Percentiles rank a stretch among this genome's conserved stretches.
These are phyloP conservation scores for Bovichtus diacanthus DNA, from an alignment of 2,797 vertebrate species.

Conservation along the genomic window DNA sequence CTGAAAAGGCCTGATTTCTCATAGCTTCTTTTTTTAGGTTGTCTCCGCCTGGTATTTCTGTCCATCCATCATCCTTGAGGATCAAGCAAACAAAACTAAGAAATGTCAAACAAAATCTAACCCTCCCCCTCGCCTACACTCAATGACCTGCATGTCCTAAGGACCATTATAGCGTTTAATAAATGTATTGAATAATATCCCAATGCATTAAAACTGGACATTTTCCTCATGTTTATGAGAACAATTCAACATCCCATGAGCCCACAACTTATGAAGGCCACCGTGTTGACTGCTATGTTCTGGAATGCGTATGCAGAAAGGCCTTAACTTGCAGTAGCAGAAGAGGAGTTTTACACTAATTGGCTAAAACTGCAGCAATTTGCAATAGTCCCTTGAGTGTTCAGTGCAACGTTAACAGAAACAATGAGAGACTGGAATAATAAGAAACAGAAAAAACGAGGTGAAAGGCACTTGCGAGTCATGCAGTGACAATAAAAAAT, in stretches of 20 bases:
- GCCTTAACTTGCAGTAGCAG: not conserved
- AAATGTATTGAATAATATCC: not conserved
- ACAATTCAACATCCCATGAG: not conserved
- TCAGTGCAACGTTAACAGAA: constrained; percentile 8
- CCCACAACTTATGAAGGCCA: not conserved
- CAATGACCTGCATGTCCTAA: not conserved
- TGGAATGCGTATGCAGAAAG: not conserved
- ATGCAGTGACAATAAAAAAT: not conserved
- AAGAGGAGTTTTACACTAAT: constrained; percentile 19
- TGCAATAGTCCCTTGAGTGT: not conserved
- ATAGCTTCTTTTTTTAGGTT: constrained; percentile 1
- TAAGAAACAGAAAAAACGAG: constrained; percentile 4
- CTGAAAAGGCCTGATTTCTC: constrained; percentile 30
- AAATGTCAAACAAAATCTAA: constrained; percentile 28
- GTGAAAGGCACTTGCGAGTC: not conserved
- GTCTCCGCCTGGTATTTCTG: constrained; percentile 32
- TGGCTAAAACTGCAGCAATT: constrained; percentile 26
- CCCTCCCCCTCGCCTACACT: not conserved
- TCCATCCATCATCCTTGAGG: constrained; percentile 31
- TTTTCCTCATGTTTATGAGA: not conserved
- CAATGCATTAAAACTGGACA: not conserved
- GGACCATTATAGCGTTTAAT: not conserved
- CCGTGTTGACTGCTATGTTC: not conserved
- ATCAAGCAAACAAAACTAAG: constrained; percentile 27
- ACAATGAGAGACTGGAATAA: constrained; percentile 8